phyloP scores from a whole-genome alignment of 2,797 vertebrate genomes.

The Neoniphon sammara region DNA sequence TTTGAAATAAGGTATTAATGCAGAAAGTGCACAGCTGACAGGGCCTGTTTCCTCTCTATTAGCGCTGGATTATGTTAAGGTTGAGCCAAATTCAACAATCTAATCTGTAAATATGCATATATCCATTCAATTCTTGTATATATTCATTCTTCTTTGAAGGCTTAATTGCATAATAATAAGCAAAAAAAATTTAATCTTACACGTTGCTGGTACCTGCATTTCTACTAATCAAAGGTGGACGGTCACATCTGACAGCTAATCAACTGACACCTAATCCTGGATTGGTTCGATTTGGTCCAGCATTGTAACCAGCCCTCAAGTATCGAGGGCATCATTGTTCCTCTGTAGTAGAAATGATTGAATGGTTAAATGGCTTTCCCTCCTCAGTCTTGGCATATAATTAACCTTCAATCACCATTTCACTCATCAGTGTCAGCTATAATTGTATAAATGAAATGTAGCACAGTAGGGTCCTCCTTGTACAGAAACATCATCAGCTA shows the following conservation, averaged over 20 bases:
- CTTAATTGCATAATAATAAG: neutral
- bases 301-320: neutral
- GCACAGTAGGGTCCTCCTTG: slow-evolving; percentile 27
- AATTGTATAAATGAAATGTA: slow-evolving; percentile 46
- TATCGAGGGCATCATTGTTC: neutral
- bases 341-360: slow-evolving; percentile 23
- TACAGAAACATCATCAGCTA: slow-evolving; percentile 31
- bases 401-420: slow-evolving; percentile 62
- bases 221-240: neutral
- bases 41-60: neutral
- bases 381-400: slow-evolving; percentile 39
- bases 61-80: neutral
- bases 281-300: slow-evolving; percentile 3
- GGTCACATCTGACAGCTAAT: too few relatives aligned
- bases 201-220: neutral
- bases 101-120: neutral
- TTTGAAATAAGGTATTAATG: too few relatives aligned
- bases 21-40: neutral
- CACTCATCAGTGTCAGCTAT: slow-evolving; percentile 40
- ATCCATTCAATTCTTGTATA: too few relatives aligned
- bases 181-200: neutral
- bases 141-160: too few relatives aligned
- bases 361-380: slow-evolving; percentile 17
- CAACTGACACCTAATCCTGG: neutral
- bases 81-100: neutral